Conservation (phyloP, 2,797 vertebrate genomes). For the Alcedo quadribrachys region DNA sequence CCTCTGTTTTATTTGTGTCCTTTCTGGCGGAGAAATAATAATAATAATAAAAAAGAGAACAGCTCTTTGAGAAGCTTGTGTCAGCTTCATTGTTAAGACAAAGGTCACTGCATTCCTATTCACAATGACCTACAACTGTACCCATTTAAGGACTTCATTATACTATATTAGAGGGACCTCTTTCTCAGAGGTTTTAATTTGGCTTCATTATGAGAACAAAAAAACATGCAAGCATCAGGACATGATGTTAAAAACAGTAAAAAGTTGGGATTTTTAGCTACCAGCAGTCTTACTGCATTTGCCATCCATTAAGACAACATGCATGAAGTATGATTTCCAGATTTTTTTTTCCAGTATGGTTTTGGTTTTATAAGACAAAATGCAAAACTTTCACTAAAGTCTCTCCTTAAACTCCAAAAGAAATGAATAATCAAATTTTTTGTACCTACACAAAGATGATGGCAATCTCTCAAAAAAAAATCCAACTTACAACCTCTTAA, state of each 20-base stretch:
- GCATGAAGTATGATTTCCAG: neutral
- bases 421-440: neutral
- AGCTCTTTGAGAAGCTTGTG: slow-evolving; percentile 49
- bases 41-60: slow-evolving; percentile 11
- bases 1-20: slow-evolving; percentile 26
- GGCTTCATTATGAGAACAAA: slow-evolving; percentile 58
- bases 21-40: slow-evolving; percentile 33
- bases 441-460: neutral
- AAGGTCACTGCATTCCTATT: slow-evolving; percentile 66
- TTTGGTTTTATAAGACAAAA: neutral
- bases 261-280: neutral
- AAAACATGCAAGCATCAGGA: slow-evolving; percentile 39
- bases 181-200: slow-evolving; percentile 52
- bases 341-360: no score
- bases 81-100: slow-evolving; percentile 51
- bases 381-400: neutral
- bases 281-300: slow-evolving; percentile 1
- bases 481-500: neutral
- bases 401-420: neutral
- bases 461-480: neutral
- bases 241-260: neutral
- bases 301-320: neutral
- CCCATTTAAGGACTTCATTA: slow-evolving; percentile 63
- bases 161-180: slow-evolving; percentile 54
- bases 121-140: slow-evolving; percentile 61